phyloP scores from a whole-genome alignment of 2,797 vertebrate genomes.

The Rhodeus uyekii region DNA sequence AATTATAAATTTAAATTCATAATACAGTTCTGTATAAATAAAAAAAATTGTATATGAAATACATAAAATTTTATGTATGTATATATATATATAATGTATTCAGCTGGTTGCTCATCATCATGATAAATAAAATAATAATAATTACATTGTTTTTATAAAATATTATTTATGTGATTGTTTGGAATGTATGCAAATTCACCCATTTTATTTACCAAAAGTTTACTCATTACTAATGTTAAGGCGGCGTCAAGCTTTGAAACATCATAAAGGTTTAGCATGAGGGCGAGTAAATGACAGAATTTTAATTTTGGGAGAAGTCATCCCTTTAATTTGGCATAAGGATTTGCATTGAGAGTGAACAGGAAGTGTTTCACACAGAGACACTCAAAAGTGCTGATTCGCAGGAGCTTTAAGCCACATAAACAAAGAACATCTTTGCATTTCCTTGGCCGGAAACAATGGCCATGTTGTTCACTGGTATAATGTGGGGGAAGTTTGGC shows the following conservation, averaged over 20 bases:
- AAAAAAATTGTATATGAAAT: background rate
- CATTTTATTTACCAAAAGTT: background rate
- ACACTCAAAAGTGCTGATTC: slow-evolving; percentile 20
- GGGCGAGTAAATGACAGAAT: background rate
- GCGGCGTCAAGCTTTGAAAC: background rate
- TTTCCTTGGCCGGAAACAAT: slow-evolving; percentile 50
- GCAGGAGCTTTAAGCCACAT: slow-evolving; percentile 7
- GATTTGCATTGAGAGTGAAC: slow-evolving; percentile 2
- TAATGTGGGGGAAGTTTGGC: slow-evolving; percentile 49
- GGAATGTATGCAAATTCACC: background rate
- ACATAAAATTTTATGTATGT: background rate
- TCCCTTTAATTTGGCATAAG: background rate
- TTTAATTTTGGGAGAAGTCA: background rate
- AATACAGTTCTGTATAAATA: background rate
- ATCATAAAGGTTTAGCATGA: background rate
- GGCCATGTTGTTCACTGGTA: slow-evolving; percentile 39
- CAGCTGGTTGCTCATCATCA: too few species aligned
- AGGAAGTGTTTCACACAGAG: slow-evolving; percentile 30
- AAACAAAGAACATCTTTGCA: slow-evolving; percentile 43
- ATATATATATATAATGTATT: too few species aligned
- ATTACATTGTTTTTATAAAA: background rate
- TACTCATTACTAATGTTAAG: background rate
- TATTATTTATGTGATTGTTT: background rate
- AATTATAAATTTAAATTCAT: background rate
- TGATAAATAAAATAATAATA: too few species aligned